Base-by-base conservation (phyloP, 1,140 invertebrate genomes). In the Drosophila nigromelanica region DNA sequence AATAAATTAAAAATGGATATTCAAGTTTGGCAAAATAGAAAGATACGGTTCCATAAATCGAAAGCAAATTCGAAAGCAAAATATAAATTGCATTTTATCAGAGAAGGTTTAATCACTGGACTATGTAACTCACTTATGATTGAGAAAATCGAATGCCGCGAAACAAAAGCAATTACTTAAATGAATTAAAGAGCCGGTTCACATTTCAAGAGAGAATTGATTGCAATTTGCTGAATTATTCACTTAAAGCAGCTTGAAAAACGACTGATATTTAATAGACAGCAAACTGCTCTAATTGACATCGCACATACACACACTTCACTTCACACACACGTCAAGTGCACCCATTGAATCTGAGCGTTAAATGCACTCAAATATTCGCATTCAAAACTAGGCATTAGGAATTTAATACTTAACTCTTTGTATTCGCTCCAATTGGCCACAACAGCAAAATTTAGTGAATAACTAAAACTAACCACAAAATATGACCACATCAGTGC, bases 111-210 rank as follows among this genome's bases (percentile, higher is more conserved):
- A 58, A 47, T 56, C 59, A 69, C 1, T 68, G 52, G 47, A 30
- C 43, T 63, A 48, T 42, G 70, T 82, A 80, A 82, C 73, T 78
- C 62, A 33, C 63, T 68, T 71, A 73, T 69, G 74, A 73, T 51
- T 67, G 56, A 61, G 51, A 64, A 66, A 76, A 43, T 58, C n/a
- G n/a, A 40, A 33, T 48, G 43, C 35, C 56, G 18, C 27, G 14
- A 47, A 60, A 35, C n/a, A 60, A 67, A 73, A 33, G 66, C 74
- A 80, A 80, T 80, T 69, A 81, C 68, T 77, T 64, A 77, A 11
- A 37, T 33, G 40, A 64, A 59, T 47, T 35, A 56, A 27, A 47
- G 62, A 56, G 30, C 15, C 11, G 27, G 51, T 15, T 14, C 42
- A 15, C n/a, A 66, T 30, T 18, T 37, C 35, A 24, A 27, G 40